Conservation (phyloP, 2,888 invertebrate species). For the Phortica okadai region DNA sequence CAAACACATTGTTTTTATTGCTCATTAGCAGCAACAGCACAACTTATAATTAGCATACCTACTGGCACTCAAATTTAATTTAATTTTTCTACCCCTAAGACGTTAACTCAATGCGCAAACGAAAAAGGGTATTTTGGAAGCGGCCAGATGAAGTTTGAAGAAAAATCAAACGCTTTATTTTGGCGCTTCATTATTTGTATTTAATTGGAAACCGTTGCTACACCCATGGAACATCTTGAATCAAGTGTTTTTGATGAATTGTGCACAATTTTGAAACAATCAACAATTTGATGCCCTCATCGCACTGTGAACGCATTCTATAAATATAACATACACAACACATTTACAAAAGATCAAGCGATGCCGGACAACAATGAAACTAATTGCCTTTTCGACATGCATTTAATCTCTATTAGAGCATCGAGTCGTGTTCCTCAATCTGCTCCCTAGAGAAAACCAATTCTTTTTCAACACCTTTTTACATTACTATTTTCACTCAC, state of each 20-base stretch:
- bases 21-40: constrained; percentile 73
- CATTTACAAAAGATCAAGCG: constrained; percentile 31
- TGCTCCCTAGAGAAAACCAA: background rate
- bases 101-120: background rate
- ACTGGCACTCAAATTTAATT: constrained; percentile 45
- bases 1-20: constrained; percentile 75
- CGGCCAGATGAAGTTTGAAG: constrained; percentile 52
- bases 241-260: constrained; percentile 55
- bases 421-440: background rate
- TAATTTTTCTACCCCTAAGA: background rate
- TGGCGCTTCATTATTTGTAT: background rate
- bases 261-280: constrained; percentile 54
- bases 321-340: constrained; percentile 11
- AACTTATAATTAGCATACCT: constrained; percentile 70
- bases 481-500: constrained; percentile 3
- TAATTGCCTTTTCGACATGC: constrained; percentile 76
- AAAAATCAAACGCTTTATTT: background rate
- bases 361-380: constrained; percentile 48
- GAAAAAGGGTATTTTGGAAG: constrained; percentile 58
- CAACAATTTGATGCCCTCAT: background rate
- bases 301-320: background rate
- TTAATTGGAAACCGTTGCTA: constrained; percentile 4
- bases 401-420: constrained; percentile 73
- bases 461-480: constrained; percentile 42
- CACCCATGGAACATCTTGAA: constrained; percentile 58